Conservation (phyloP, 2,888 invertebrate species). For the Bombylius discolor region DNA sequence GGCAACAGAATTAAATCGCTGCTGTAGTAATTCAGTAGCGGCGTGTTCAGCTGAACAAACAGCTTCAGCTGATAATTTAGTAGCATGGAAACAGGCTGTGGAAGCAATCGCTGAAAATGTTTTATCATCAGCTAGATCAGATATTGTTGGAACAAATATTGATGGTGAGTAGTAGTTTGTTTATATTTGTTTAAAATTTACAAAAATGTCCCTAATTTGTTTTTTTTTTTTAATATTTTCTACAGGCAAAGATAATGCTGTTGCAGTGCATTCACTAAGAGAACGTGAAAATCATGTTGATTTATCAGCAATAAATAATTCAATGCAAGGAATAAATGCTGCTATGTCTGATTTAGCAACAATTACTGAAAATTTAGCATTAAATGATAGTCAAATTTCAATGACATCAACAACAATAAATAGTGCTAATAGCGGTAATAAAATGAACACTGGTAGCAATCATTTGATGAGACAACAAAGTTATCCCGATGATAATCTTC, state of each 20-base stretch:
- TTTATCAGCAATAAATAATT: conserved; percentile 57
- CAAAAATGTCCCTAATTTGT: neutral
- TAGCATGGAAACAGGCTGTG: conserved; percentile 66
- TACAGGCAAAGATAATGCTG: conserved; percentile 39
- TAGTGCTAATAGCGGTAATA: conserved; percentile 19
- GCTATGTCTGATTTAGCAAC: conserved; percentile 59
- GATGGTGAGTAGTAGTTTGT: neutral
- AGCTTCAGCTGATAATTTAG: conserved; percentile 83
- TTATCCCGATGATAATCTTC: conserved; percentile 39
- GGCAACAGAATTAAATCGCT: conserved; percentile 50
- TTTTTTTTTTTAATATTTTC: no score
- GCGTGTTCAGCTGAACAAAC: conserved; percentile 76
- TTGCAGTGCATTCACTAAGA: conserved; percentile 43
- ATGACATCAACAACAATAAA: conserved; percentile 24
- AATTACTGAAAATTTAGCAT: conserved; percentile 68
- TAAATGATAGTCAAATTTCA: conserved; percentile 41
- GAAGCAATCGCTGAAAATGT: conserved; percentile 81
- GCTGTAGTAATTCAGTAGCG: conserved; percentile 58
- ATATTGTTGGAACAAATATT: conserved; percentile 43
- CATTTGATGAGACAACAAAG: conserved; percentile 27
- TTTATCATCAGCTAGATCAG: conserved; percentile 56
- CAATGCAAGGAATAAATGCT: conserved; percentile 46
- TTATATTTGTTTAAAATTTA: no score
- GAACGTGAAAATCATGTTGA: conserved; percentile 49
- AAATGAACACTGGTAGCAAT: conserved; percentile 4